These are phyloP conservation scores for Baryphthengus martii DNA, from an alignment of 2,113 vertebrate species.

Conservation along the genomic window DNA sequence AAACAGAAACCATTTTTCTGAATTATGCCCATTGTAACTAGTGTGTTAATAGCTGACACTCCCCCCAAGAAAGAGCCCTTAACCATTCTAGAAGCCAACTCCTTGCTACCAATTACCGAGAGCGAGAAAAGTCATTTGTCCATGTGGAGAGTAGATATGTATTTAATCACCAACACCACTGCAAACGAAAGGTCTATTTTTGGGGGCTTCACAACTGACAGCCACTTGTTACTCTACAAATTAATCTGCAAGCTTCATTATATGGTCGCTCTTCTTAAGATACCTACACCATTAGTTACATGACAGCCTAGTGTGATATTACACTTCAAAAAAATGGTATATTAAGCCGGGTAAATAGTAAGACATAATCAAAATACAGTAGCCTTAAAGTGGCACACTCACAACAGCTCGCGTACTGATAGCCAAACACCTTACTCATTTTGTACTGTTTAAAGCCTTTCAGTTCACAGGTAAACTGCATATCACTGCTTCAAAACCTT, in stretches of 20 bases:
- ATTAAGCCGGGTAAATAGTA: neutral
- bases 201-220: neutral
- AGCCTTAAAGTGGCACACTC: neutral
- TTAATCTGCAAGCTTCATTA: neutral
- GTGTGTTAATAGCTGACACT: neutral
- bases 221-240: neutral
- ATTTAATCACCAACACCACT: neutral
- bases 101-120: neutral
- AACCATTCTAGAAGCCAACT: neutral
- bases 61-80: neutral
- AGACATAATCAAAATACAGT: neutral
- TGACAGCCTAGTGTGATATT: neutral
- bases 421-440: neutral
- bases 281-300: neutral
- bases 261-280: neutral
- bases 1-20: neutral
- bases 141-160: neutral
- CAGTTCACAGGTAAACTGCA: neutral
- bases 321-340: neutral
- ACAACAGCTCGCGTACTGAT: neutral
- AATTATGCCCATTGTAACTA: neutral
- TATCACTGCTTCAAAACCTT: neutral
- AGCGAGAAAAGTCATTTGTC: neutral
- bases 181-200: neutral
- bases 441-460: neutral